Conservation (phyloP, 2,797 vertebrate species). For the Malurus splendens region DNA sequence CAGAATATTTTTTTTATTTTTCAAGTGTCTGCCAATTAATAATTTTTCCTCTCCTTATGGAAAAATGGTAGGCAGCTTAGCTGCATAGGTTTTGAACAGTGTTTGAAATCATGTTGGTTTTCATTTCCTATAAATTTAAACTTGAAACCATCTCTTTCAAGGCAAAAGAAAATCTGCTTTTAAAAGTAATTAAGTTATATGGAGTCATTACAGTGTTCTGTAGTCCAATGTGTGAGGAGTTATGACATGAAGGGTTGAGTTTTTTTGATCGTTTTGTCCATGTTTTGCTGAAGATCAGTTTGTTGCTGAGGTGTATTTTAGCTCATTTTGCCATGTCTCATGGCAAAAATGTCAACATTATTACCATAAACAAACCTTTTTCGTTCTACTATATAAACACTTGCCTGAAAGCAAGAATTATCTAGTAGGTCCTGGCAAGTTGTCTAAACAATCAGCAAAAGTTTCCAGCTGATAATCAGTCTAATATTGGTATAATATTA, state of each 20-base stretch:
- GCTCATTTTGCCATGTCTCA: not conserved
- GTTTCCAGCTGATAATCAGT: not conserved
- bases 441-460: not conserved
- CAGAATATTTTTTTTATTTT: not conserved
- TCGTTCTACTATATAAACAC: not conserved
- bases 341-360: not conserved
- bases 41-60: not conserved
- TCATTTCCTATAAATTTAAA: not conserved
- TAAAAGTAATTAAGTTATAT: not conserved
- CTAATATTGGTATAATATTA: no score
- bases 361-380: not conserved
- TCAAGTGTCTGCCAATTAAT: not conserved
- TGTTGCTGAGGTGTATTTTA: not conserved
- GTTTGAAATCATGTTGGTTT: not conserved
- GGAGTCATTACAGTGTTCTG: not conserved
- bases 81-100: not conserved
- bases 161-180: not conserved
- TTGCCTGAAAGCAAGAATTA: not conserved
- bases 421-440: not conserved
- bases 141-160: not conserved
- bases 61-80: not conserved
- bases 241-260: fast-evolving
- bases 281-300: not conserved
- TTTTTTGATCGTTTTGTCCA: not conserved
- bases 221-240: not conserved